These are phyloP conservation scores for Xyrichtys novacula DNA, from an alignment of 2,797 vertebrate genomes.

Conservation along the genomic window DNA sequence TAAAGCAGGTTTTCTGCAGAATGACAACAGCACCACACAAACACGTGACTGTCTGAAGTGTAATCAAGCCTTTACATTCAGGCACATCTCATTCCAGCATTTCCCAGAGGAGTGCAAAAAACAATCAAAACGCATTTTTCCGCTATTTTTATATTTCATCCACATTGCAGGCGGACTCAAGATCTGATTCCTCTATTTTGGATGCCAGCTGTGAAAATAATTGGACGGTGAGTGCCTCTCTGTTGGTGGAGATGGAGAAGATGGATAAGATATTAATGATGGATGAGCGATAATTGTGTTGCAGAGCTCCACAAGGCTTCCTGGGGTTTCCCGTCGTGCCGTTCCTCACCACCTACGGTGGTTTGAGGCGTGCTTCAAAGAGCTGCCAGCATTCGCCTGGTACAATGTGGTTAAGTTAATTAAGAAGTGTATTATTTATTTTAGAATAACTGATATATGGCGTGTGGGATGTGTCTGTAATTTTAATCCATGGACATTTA, in stretches of 20 bases:
- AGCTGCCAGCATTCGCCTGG: conserved; percentile 16
- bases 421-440: conserved; percentile 42
- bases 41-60: no score
- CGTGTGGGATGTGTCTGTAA: conserved; percentile 1
- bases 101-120: background rate
- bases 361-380: conserved; percentile 41
- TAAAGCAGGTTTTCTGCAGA: no score
- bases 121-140: conserved; percentile 9
- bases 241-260: conserved; percentile 58
- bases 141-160: background rate
- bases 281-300: conserved; percentile 80
- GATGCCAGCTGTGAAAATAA: conserved; percentile 77
- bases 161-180: conserved; percentile 27
- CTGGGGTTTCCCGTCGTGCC: conserved; percentile 47
- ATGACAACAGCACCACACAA: no score
- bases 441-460: conserved; percentile 1
- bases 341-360: conserved; percentile 57
- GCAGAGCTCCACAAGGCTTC: conserved; percentile 69
- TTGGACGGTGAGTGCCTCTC: conserved; percentile 63
- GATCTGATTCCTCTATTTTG: conserved; percentile 53
- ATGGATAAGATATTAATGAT: conserved; percentile 77
- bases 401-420: conserved; percentile 33
- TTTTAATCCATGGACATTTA: background rate
- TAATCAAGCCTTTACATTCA: background rate
- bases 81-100: background rate